phyloP scores from a whole-genome alignment of 2,113 vertebrate genomes.

The Cynocephalus volans region DNA sequence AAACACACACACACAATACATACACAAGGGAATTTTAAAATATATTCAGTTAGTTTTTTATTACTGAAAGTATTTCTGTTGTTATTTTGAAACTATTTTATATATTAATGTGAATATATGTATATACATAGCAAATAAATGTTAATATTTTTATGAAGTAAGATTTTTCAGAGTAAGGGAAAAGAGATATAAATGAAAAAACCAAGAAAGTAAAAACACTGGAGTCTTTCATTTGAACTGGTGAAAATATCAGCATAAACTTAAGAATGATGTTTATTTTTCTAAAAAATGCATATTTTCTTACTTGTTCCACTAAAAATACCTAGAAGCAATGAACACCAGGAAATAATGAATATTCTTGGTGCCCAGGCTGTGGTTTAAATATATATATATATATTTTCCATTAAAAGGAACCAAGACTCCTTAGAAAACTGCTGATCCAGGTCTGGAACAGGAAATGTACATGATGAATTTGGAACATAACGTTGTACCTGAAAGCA shows the following conservation, averaged over 20 bases:
- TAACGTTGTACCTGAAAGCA: background rate
- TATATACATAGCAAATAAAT: background rate
- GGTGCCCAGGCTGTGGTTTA: slow-evolving; percentile 21
- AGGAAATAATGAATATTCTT: slow-evolving; percentile 37
- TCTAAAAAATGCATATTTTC: slow-evolving; percentile 36
- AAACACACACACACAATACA: background rate
- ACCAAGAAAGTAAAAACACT: slow-evolving; percentile 42
- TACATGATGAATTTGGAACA: slow-evolving; percentile 20
- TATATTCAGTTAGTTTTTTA: slow-evolving; percentile 4
- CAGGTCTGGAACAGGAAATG: slow-evolving; percentile 16
- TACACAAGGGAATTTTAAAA: slow-evolving; percentile 28
- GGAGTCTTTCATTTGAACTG: slow-evolving; percentile 54
- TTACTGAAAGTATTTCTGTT: slow-evolving; percentile 22
- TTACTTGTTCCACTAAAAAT: slow-evolving; percentile 49
- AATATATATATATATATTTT: slow-evolving; percentile 48
- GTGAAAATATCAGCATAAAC: slow-evolving; percentile 27
- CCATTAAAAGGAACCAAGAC: slow-evolving; percentile 42
- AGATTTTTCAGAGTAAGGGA: slow-evolving; percentile 48
- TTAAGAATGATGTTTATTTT: slow-evolving; percentile 66
- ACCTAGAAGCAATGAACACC: slow-evolving; percentile 11
- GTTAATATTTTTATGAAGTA: background rate
- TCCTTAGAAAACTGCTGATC: slow-evolving; percentile 67
- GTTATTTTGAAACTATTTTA: slow-evolving; percentile 38
- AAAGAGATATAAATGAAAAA: slow-evolving; percentile 54
- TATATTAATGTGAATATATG: no score